phyloP scores from a whole-genome alignment of 2,888 invertebrate species.

The Drosophila anomelani region DNA sequence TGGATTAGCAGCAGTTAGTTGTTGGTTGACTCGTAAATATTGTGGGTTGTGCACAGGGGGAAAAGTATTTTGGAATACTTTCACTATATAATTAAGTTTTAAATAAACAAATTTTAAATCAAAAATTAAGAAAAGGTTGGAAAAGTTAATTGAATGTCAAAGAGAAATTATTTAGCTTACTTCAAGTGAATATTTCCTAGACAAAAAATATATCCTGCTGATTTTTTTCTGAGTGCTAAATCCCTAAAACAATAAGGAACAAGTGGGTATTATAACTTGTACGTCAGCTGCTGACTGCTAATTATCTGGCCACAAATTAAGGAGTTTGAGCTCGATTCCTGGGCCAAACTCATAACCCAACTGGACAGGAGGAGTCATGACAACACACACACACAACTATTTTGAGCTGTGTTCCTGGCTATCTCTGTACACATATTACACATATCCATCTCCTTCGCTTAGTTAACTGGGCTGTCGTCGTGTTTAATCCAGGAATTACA shows the following conservation, averaged over 20 bases:
- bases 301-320: conserved; percentile 41
- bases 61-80: neutral
- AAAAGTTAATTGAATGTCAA: too few relatives aligned
- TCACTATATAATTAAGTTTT: too few relatives aligned
- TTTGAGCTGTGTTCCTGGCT: neutral
- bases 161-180: too few relatives aligned
- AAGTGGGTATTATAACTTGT: conserved; percentile 13
- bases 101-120: too few relatives aligned
- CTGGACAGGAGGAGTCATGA: conserved; percentile 6
- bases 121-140: too few relatives aligned
- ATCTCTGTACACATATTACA: neutral
- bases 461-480: conserved; percentile 3
- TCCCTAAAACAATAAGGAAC: conserved; percentile 11
- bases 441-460: neutral
- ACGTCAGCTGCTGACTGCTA: conserved; percentile 33
- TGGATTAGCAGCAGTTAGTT: conserved; percentile 5
- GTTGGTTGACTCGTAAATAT: neutral
- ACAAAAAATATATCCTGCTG: neutral
- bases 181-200: too few relatives aligned
- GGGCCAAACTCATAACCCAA: neutral
- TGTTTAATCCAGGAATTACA: conserved; percentile 31
- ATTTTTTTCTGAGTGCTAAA: neutral
- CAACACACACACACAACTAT: conserved; percentile 26
- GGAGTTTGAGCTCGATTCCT: neutral
- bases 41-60: neutral